Base-by-base conservation (phyloP, 2,888 invertebrate genomes). In the Diploptera punctata region DNA sequence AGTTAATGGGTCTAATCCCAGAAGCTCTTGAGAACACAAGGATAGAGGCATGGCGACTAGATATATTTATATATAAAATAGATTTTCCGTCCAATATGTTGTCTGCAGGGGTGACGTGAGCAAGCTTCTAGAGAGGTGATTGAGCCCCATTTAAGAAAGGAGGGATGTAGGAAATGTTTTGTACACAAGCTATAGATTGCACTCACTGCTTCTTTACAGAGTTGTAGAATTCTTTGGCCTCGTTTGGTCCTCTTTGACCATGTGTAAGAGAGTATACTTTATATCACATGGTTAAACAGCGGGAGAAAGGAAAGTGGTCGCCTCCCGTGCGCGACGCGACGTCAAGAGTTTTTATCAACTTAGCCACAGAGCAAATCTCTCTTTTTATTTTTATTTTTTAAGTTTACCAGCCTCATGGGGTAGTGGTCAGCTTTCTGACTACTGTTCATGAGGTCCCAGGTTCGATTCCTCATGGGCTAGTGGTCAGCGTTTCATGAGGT, bases 271-370 rank as follows among this genome's bases (percentile, higher is more conserved):
- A n/a, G 18, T 47, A 47, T n/a, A n/a, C 47, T n/a, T 57, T 29
- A 31, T 13, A n/a, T 57, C 29, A 57, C 29, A 57, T 57, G 57
- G 57, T 57, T 57, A 31, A n/a, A n/a, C 5, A 57, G 57, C 10
- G 18, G 16, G 47, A 16, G 57, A 57, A 57, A n/a, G 57, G 57
- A 16, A 29, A 26, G 29, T 10, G 26, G 54, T 24, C 54, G 57
- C 57, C 57, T 26, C 57, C 57, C 29, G 29, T n/a, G 57, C 57
- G 57, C 57, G 31, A 57, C 57, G 57, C 18, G 57, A 57, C 57
- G 57, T 29, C 26, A 57, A 33, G 33, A 33, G 33, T 5, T 33
- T 19, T 54, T 21, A 26, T 26, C 54, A 54, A 54, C 54, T 26
- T 26, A 54, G 54, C 54, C 54, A 54, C 26, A 26, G 54, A n/a